These are phyloP conservation scores for Hexactinellida sp. DNA, from an alignment of 37 sponge, comb jelly and placozoan species.

Conservation along the genomic window DNA sequence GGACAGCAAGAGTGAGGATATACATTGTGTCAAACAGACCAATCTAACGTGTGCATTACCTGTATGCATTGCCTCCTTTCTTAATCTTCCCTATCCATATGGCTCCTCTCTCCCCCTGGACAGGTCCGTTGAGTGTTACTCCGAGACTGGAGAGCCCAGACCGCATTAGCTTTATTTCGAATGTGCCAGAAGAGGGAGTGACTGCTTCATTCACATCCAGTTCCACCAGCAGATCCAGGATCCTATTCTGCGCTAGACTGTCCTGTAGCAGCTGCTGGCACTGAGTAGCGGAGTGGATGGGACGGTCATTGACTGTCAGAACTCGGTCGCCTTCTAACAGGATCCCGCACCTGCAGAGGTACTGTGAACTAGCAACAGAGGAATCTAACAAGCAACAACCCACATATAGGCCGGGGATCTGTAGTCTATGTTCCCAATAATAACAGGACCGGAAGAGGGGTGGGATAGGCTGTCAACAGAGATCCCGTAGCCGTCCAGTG, in stretches of 20 bases:
- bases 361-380: too few relatives aligned
- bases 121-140: conserved; percentile 69
- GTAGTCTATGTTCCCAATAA: background rate
- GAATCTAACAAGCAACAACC: too few relatives aligned
- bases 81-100: conserved; percentile 76
- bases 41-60: too few relatives aligned
- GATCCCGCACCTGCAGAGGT: conserved; percentile 44
- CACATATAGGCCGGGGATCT: background rate
- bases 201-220: conserved; percentile 34
- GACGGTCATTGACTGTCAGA: conserved; percentile 59
- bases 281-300: conserved; percentile 16
- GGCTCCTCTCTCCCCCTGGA: conserved; percentile 26
- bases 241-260: conserved; percentile 48
- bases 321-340: conserved; percentile 62
- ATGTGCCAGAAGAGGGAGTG: conserved; percentile 55
- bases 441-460: background rate
- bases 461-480: background rate
- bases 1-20: too few relatives aligned
- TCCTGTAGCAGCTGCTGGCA: conserved; percentile 48
- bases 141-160: conserved; percentile 49
- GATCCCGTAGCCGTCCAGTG: conserved; percentile 6
- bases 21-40: too few relatives aligned
- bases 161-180: conserved; percentile 54
- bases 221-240: conserved; percentile 31
- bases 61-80: conserved; percentile 73